Percentiles rank a stretch among this genome's conserved stretches.
Evolutionary conservation across 2,797 vertebrate genomes (phyloP).

Genomic region (Clarias laeviceps): DNA sequence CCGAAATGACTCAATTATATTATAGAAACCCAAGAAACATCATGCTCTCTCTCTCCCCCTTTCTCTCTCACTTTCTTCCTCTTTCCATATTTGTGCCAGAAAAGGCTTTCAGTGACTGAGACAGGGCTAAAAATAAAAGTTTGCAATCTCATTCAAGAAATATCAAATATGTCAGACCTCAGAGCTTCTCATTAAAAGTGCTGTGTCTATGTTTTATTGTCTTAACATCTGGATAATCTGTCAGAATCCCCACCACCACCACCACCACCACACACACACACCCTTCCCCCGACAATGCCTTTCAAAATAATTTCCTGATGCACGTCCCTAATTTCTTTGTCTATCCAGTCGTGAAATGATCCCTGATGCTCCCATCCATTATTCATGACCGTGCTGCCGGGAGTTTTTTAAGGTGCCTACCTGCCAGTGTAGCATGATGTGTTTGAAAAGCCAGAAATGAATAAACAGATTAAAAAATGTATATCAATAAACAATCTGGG

Average conservation of each 20-base stretch:
- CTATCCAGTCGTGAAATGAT: conserved; percentile 41
- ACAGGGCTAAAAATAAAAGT: conserved; percentile 19
- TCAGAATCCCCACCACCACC: background rate
- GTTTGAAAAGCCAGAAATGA: conserved; percentile 15
- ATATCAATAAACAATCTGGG: background rate
- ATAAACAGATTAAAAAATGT: conserved; percentile 18
- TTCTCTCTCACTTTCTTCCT: background rate
- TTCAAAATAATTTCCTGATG: conserved; percentile 25
- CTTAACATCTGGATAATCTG: conserved; percentile 16
- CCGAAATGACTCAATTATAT: background rate
- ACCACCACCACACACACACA: background rate
- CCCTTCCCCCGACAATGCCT: background rate
- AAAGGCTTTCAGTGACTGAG: background rate
- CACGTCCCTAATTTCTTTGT: conserved; percentile 31
- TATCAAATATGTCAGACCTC: background rate
- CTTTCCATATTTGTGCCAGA: background rate
- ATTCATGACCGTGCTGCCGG: conserved; percentile 26
- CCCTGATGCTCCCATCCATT: conserved; percentile 34
- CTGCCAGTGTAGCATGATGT: background rate
- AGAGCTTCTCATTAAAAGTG: background rate
- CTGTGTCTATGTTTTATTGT: background rate
- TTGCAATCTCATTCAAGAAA: background rate
- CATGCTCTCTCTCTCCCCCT: background rate
- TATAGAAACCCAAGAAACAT: background rate
- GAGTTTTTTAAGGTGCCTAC: conserved; percentile 16